A percentile compares a stretch with the other conserved stretches of the same genome.
Evolutionary conservation across 2,797 vertebrate species (phyloP).

Genomic region (Schizopygopsis malacanthus): DNA sequence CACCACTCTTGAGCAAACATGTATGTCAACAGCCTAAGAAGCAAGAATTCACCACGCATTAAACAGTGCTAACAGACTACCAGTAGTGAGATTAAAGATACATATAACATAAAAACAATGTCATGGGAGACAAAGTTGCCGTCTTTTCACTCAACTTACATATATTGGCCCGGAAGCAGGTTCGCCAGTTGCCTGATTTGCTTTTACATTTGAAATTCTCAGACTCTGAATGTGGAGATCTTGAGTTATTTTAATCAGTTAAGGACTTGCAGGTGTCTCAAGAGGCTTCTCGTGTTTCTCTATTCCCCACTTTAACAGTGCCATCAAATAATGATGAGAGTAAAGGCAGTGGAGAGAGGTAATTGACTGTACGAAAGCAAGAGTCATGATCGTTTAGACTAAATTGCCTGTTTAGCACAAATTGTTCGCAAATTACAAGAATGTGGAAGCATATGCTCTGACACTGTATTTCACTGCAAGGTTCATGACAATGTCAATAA

Average conservation of each 20-base stretch:
- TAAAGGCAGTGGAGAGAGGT: conserved; percentile 36
- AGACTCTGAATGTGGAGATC: background rate
- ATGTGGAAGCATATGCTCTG: conserved; percentile 6
- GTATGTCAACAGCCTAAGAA: background rate
- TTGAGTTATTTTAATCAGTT: conserved; percentile 2
- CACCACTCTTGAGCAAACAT: background rate
- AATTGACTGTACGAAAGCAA: conserved; percentile 30
- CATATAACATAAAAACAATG: background rate
- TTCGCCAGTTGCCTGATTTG: background rate
- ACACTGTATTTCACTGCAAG: conserved; percentile 2
- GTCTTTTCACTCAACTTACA: background rate
- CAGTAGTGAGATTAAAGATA: background rate
- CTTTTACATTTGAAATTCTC: conserved; percentile 32
- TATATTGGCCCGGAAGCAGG: background rate
- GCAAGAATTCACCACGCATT: background rate
- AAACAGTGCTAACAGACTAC: background rate
- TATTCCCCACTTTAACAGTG: conserved; percentile 27
- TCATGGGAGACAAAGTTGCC: background rate
- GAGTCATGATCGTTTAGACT: background rate
- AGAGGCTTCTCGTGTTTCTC: conserved; percentile 2
- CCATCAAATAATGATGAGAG: conserved; percentile 28
- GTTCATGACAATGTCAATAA: conserved; percentile 39
- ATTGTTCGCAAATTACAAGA: conserved; percentile 8
- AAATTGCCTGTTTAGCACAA: conserved; percentile 38
- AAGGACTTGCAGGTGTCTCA: conserved; percentile 39